A percentile compares a stretch with the other conserved stretches of the same genome.
Evolutionary conservation across 1,140 invertebrate species (phyloP).

Genomic region (Bombus superbus): DNA sequence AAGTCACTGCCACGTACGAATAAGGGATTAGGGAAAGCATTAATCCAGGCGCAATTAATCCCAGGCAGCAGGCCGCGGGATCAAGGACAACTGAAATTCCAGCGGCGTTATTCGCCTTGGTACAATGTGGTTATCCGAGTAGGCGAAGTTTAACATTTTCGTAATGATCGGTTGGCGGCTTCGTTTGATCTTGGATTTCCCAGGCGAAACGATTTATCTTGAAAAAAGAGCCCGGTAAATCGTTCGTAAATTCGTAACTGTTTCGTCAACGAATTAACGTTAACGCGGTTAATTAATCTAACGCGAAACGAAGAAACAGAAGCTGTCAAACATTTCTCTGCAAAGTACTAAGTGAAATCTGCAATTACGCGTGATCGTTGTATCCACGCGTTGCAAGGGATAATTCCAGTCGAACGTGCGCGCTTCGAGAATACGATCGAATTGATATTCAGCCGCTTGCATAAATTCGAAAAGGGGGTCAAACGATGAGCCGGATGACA

Average conservation of each 20-base stretch:
- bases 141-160: constrained; percentile 3
- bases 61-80: not conserved
- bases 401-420: not conserved
- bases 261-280: not conserved
- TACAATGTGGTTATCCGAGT: not conserved
- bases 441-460: not conserved
- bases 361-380: too few relatives aligned
- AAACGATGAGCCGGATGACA: not conserved
- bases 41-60: constrained; percentile 32
- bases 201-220: not conserved
- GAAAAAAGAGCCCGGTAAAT: not conserved
- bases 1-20: not conserved
- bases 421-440: not conserved
- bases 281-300: not conserved
- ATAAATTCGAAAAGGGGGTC: constrained; percentile 13
- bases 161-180: not conserved
- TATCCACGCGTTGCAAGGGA: too few relatives aligned
- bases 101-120: too few relatives aligned
- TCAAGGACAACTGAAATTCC: constrained; percentile 3
- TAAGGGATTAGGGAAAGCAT: constrained; percentile 17
- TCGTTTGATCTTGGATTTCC: constrained; percentile 15
- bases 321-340: not conserved
- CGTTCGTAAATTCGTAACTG: not conserved
- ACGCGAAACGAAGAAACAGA: not conserved
- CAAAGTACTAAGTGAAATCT: not conserved